Evolutionary conservation across 1,140 invertebrate species (phyloP).

Genomic region (Drosophila nikananu): DNA sequence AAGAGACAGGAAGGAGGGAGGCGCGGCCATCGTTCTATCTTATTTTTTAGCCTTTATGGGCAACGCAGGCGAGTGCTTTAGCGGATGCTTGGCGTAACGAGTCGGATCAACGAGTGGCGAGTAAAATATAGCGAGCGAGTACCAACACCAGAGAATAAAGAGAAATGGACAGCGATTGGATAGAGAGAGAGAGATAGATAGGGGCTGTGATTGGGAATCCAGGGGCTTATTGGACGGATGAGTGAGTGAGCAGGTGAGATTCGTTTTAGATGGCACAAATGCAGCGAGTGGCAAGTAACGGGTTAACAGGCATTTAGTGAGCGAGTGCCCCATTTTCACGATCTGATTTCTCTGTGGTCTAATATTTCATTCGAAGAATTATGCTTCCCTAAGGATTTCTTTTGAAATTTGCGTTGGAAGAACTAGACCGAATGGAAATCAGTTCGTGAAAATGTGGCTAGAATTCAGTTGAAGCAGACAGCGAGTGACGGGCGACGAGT

Average conservation of each 20-base stretch:
- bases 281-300: constrained; percentile 51
- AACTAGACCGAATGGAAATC: constrained; percentile 7
- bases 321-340: constrained; percentile 6
- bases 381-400: neutral
- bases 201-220: constrained; percentile 15
- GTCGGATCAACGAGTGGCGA: constrained; percentile 61
- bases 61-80: constrained; percentile 48
- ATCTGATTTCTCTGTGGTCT: constrained; percentile 23
- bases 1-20: constrained; percentile 36
- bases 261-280: constrained; percentile 63
- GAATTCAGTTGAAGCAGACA: constrained; percentile 24
- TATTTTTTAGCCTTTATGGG: constrained; percentile 6
- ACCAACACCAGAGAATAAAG: constrained; percentile 44
- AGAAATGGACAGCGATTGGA: constrained; percentile 31
- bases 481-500: constrained; percentile 59
- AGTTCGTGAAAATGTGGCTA: constrained; percentile 17
- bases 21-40: neutral
- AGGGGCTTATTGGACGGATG: constrained; percentile 10
- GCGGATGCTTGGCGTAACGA: constrained; percentile 47
- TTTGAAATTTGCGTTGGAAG: neutral
- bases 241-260: constrained; percentile 52
- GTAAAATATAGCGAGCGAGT: constrained; percentile 49
- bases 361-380: neutral
- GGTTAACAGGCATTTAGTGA: constrained; percentile 51
- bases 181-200: constrained; percentile 14